phyloP scores from a whole-genome alignment of 2,113 vertebrate genomes.

The Phoxinus phoxinus region DNA sequence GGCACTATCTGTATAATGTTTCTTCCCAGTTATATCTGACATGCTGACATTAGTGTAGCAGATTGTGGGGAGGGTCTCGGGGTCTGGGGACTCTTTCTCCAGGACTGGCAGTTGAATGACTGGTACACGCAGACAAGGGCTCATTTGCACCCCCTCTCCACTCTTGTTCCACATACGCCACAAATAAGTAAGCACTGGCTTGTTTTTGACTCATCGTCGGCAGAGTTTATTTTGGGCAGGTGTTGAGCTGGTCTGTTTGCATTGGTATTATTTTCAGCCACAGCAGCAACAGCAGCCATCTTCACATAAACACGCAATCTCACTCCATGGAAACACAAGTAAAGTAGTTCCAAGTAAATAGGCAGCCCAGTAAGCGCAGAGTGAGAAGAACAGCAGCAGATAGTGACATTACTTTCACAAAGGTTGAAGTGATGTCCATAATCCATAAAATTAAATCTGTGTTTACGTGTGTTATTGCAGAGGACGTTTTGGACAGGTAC shows the following conservation, averaged over 20 bases:
- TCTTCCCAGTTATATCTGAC: conserved; percentile 28
- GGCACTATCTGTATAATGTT: neutral
- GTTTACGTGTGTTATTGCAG: conserved; percentile 66
- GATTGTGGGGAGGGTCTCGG: neutral
- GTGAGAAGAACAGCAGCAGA: neutral
- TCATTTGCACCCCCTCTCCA: conserved; percentile 65
- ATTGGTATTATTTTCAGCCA: conserved; percentile 42
- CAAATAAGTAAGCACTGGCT: conserved; percentile 60
- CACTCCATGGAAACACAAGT: neutral
- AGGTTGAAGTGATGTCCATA: conserved; percentile 3
- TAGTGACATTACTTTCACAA: neutral
- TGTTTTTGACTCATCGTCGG: conserved; percentile 68
- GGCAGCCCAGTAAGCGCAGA: neutral
- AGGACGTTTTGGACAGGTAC: conserved; percentile 89
- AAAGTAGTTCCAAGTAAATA: neutral
- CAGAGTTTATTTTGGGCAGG: conserved; percentile 75
- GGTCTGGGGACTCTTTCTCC: neutral
- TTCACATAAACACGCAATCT: conserved; percentile 17
- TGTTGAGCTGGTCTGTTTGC: conserved; percentile 64
- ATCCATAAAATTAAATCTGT: neutral
- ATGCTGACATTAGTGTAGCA: conserved; percentile 24
- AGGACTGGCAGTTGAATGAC: conserved; percentile 63
- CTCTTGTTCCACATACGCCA: conserved; percentile 56
- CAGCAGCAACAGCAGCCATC: neutral
- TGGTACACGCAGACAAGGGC: conserved; percentile 69